Evolutionary conservation across 1,140 invertebrate species (phyloP), one percentile per base, ranked within the genome.

Genomic region (Contarinia nasturtii): DNA sequence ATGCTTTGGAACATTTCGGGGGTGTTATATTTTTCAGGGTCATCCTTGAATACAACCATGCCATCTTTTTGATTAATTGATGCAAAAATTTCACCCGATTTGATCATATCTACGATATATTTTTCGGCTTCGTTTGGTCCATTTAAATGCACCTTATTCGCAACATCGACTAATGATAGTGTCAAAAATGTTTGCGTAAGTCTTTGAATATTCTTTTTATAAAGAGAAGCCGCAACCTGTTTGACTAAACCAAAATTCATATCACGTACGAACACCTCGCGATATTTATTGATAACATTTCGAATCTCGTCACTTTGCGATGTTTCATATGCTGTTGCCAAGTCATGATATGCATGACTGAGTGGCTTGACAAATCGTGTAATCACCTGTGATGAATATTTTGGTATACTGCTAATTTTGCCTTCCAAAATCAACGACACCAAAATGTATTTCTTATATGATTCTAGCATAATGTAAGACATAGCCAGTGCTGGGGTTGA

Each of bases 51-150:
- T 20, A 90, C 72, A 14, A 98, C 92, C 92, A 96, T 98, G 11
- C 92, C 92, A 69, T 96, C 92, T 66, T 91, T 92, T 67, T 96
- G 89, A 70, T 96, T 95, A 46, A 98, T 96, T 51, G 85, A 86
- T 1, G 92, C 93, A 73, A 84, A 95, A 53, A 98, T 96, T 71
- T 96, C 89, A 45, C 86, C 85, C 67, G 94, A 88, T 70, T 95
- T 88, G 55, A 98, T 97, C 93, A 97, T 97, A 64, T 91, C 84
- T 38, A 96, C 69, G 55, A 98, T 86, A 65, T 94, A 90, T 62
- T 82, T 80, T 68, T 97, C 93, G 18, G 93, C 93, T 64, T 93
- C 86, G 15, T 72, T 68, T 11, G 88, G 82, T 47, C 80, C 77
- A 20, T 80, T 63, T 33, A 97, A 67, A 53, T 90, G 83, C 20